Evolutionary conservation across 2,113 vertebrate species (phyloP).

Genomic region (Microtus montanus): DNA sequence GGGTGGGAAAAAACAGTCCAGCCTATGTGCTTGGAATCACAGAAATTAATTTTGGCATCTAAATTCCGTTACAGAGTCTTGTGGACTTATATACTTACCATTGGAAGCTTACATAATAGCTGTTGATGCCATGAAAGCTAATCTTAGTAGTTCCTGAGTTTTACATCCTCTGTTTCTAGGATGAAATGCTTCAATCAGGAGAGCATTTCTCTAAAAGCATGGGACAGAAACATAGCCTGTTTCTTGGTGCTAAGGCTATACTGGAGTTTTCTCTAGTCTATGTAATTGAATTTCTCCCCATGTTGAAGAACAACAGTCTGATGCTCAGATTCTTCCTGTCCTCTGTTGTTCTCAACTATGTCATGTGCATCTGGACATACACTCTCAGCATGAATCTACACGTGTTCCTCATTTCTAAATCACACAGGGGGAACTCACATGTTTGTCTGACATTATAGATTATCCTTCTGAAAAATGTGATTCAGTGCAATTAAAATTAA

Average conservation of each 20-base stretch:
- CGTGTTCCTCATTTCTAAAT: background rate
- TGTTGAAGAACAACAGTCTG: background rate
- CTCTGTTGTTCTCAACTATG: background rate
- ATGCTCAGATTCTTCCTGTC: background rate
- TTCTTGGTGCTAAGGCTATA: background rate
- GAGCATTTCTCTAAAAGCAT: background rate
- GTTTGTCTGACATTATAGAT: background rate
- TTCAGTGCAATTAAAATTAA: background rate
- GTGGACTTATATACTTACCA: too few relatives aligned
- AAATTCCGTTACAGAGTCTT: too few relatives aligned
- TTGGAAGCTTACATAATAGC: too few relatives aligned
- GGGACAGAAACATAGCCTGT: background rate
- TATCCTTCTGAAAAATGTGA: conserved; percentile 5
- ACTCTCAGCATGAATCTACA: background rate
- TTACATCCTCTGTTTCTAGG: background rate
- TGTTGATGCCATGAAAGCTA: too few relatives aligned
- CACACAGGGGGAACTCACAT: background rate
- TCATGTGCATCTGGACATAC: background rate
- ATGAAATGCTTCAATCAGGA: background rate
- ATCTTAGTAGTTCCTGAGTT: background rate
- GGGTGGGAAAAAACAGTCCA: too few relatives aligned
- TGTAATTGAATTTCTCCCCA: background rate
- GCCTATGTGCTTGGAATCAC: too few relatives aligned
- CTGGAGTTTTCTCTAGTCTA: background rate
- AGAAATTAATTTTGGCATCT: too few relatives aligned